These are phyloP conservation scores for Pinna nobilis DNA, from an alignment of 1,140 invertebrate species.

Conservation along the genomic window DNA sequence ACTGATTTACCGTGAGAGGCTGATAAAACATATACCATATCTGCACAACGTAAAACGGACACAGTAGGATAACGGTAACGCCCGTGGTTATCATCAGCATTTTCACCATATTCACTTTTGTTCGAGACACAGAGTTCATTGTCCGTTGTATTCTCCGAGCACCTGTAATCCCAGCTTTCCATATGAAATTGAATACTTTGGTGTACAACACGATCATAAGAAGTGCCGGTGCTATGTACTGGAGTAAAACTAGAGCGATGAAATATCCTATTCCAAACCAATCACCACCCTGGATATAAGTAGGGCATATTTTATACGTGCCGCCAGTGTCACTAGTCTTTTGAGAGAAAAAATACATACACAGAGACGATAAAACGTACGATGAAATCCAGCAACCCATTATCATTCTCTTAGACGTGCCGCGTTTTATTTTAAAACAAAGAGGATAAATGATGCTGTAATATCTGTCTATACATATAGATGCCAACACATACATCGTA, in stretches of 20 bases:
- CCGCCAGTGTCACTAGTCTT: background rate
- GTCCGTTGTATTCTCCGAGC: conserved; percentile 53
- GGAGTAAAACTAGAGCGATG: conserved; percentile 34
- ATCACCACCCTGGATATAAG: conserved; percentile 38
- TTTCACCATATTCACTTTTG: conserved; percentile 67
- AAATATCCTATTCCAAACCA: conserved; percentile 50
- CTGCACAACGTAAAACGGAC: conserved; percentile 52
- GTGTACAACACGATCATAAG: conserved; percentile 45
- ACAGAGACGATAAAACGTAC: conserved; percentile 40
- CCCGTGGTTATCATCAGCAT: conserved; percentile 57
- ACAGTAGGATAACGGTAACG: conserved; percentile 37
- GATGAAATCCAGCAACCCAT: conserved; percentile 37
- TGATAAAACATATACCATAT: conserved; percentile 42
- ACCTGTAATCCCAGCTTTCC: conserved; percentile 40
- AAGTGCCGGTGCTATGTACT: conserved; percentile 49
- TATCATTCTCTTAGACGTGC: conserved; percentile 64
- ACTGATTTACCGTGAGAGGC: background rate
- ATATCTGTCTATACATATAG: conserved; percentile 63
- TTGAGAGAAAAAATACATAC: conserved; percentile 62
- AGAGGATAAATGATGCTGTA: conserved; percentile 69
- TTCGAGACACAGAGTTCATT: conserved; percentile 60
- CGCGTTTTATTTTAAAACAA: conserved; percentile 67
- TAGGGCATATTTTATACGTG: conserved; percentile 42
- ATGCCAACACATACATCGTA: conserved; percentile 53
- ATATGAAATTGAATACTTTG: conserved; percentile 55